Base-by-base conservation (phyloP, 2,113 vertebrate species). In the Helogale parvula region DNA sequence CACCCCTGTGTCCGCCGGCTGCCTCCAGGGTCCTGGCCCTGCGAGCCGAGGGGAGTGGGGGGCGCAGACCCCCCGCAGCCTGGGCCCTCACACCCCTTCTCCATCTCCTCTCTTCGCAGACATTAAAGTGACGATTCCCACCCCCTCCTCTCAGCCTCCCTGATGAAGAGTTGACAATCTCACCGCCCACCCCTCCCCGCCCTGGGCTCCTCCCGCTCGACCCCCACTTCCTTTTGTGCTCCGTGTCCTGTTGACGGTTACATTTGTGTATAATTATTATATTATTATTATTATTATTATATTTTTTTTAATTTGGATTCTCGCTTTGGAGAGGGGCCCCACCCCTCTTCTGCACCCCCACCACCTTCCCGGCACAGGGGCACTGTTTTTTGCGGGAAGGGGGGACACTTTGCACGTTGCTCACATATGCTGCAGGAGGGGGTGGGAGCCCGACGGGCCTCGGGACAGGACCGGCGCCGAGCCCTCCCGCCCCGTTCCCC, bases 181-280 rank as follows among this genome's bases (percentile, higher is more conserved):
- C 98, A 96, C 98, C 96, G 96, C 97, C 97, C 94, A 72, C 93
- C 97, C 96, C 91, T 85, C 96, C 98, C 92, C 13, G 86, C 84
- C 98, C 91, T 54, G 95, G 97, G 97, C 97, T 97, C 97, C 6
- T 38, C 90, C 96, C 52, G 94, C 98, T 98, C 94, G 96, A 96
- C 79, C 97, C 97, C 97, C 89, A 94, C 92, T 95, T 95, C 96
- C 97, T 97, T 94, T 97, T 86, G 97, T 98, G 96, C 97, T 97
- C 96, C 82, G 3, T 98, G 97, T 98, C 97, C 97, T 97, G 95
- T 98, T 97, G 97, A 98, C 63, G 96, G 97, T 97, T 98, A 98
- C 98, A 96, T 98, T 98, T 98, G 98, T 98, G 98, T 98, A 98
- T 98, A 98, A 98, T 98, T 98, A 98, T 98, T 97, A 97, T 98